Conservation (phyloP, 2,797 vertebrate species). For the Chlorospingus flavigularis region DNA sequence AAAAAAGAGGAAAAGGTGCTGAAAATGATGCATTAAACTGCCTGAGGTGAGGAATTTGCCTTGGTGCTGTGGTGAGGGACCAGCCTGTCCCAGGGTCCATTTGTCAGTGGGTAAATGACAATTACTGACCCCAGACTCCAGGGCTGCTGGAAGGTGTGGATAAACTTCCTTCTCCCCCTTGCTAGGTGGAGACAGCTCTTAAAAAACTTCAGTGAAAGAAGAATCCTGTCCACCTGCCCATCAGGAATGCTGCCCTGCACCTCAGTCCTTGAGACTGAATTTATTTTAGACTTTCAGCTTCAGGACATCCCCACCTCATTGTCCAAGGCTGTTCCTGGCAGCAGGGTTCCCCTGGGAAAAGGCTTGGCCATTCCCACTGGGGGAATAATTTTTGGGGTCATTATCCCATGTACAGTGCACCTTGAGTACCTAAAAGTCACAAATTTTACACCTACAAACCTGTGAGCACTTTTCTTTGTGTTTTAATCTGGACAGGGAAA, state of each 20-base stretch:
- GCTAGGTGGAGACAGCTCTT: neutral
- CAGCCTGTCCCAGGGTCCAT: fast-evolving
- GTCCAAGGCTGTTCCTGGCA: neutral
- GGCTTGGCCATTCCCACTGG: fast-evolving
- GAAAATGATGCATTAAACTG: neutral
- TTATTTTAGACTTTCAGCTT: neutral
- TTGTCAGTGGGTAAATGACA: neutral
- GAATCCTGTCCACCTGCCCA: neutral
- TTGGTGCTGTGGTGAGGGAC: neutral
- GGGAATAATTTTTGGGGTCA: neutral
- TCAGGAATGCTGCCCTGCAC: neutral
- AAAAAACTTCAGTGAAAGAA: neutral
- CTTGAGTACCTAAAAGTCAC: neutral
- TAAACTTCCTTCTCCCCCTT: neutral
- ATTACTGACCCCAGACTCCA: neutral
- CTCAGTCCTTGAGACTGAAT: neutral
- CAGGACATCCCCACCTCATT: neutral
- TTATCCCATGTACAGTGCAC: neutral
- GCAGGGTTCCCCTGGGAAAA: neutral
- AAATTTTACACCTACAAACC: fast-evolving
- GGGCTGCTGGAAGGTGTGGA: neutral
- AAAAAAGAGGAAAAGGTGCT: neutral
- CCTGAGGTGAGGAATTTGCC: neutral
- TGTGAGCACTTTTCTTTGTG: neutral
- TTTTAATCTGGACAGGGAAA: neutral